Conservation (phyloP, 64 coral and sea anemone species). For the Trachythela sp. region DNA sequence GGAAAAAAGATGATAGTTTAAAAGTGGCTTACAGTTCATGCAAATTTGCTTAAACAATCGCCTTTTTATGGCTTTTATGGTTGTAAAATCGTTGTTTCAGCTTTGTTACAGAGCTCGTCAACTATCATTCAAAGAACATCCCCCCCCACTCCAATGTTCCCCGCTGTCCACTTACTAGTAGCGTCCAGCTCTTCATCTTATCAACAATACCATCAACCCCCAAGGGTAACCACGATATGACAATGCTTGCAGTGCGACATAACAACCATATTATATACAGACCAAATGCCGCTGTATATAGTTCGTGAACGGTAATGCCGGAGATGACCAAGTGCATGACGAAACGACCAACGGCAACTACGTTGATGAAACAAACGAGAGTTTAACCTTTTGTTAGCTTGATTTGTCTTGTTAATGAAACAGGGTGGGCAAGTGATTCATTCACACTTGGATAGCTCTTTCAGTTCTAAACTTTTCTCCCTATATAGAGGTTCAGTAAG, state of each 20-base stretch:
- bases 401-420: too few species aligned
- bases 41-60: too few species aligned
- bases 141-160: not conserved
- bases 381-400: too few species aligned
- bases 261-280: conserved; percentile 89
- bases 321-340: conserved; percentile 83
- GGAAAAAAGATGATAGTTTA: not conserved
- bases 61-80: too few species aligned
- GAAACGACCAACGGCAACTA: conserved; percentile 78
- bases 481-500: too few species aligned
- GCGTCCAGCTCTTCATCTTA: conserved; percentile 67
- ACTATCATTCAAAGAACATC: not conserved
- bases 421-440: too few species aligned
- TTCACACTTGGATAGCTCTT: too few species aligned
- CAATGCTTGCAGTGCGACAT: conserved; percentile 58
- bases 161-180: conserved; percentile 49
- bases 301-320: conserved; percentile 75
- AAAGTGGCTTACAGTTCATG: too few species aligned
- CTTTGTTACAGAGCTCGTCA: not conserved
- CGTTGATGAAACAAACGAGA: not conserved
- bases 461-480: too few species aligned
- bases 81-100: too few species aligned
- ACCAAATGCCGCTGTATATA: conserved; percentile 95
- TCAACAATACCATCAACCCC: conserved; percentile 64
- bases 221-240: conserved; percentile 81